A percentile compares a stretch with the other conserved stretches of the same genome.
Evolutionary conservation across 2,888 invertebrate species (phyloP).

Genomic region (Encarsia formosa): DNA sequence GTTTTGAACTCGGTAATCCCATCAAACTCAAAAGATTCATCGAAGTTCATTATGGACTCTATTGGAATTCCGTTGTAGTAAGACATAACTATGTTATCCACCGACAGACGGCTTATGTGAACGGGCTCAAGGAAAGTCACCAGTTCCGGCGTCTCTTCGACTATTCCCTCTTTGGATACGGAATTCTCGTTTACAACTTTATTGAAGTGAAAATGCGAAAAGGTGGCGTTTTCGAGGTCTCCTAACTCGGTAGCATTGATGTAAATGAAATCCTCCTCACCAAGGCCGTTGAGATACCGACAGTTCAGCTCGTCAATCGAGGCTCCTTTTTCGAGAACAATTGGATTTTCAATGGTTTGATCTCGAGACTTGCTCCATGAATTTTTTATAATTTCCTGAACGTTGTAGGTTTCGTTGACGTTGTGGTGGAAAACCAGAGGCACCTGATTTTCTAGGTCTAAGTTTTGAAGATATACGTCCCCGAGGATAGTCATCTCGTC

Average conservation of each 20-base stretch:
- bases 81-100: conserved; percentile 28
- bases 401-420: conserved; percentile 5
- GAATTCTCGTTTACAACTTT: conserved; percentile 20
- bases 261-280: conserved; percentile 37
- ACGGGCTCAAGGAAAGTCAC: conserved; percentile 26
- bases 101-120: conserved; percentile 23
- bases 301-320: conserved; percentile 35
- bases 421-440: not conserved
- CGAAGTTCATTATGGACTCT: conserved; percentile 26
- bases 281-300: conserved; percentile 35
- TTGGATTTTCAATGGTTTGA: conserved; percentile 32
- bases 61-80: conserved; percentile 38
- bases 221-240: conserved; percentile 23
- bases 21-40: conserved; percentile 17
- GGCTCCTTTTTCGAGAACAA: conserved; percentile 32
- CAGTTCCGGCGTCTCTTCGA: conserved; percentile 23
- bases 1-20: conserved; percentile 20
- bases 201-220: conserved; percentile 31
- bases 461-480: conserved; percentile 29
- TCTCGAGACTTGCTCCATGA: conserved; percentile 41
- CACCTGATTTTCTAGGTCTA: conserved; percentile 15
- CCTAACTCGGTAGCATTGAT: conserved; percentile 24
- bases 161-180: conserved; percentile 10
- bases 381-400: conserved; percentile 25
- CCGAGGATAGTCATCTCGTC: conserved; percentile 36